These are phyloP conservation scores for Hypothenemus hampei DNA, from an alignment of 1,140 invertebrate species.

Conservation along the genomic window DNA sequence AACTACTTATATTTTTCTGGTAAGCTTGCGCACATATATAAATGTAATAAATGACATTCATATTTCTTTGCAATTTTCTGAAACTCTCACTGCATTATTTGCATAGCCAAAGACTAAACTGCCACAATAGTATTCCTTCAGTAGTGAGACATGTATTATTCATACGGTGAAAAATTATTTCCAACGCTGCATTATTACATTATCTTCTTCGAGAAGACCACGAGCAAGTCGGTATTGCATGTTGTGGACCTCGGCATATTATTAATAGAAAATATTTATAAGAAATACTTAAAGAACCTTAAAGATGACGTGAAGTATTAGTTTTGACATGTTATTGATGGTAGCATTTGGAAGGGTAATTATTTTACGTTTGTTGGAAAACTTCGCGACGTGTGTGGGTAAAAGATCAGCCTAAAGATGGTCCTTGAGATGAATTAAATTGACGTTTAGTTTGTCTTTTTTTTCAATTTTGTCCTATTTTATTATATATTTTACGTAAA, in stretches of 20 bases:
- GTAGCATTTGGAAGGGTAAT: conserved; percentile 7
- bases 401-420: too few species aligned
- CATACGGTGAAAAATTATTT: conserved; percentile 14
- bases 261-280: conserved; percentile 16
- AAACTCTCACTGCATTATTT: neutral
- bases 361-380: conserved; percentile 1
- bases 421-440: too few species aligned
- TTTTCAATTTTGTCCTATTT: too few species aligned
- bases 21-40: too few species aligned
- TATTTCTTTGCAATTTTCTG: too few species aligned
- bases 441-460: too few species aligned
- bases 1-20: too few species aligned
- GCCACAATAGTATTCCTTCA: neutral
- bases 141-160: conserved; percentile 5
- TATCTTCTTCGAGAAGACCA: too few species aligned
- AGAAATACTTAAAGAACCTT: conserved; percentile 10
- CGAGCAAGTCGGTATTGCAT: conserved; percentile 6
- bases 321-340: conserved; percentile 14
- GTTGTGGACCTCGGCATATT: conserved; percentile 1
- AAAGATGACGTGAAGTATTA: conserved; percentile 15
- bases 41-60: neutral
- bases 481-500: too few species aligned
- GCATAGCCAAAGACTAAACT: neutral
- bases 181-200: conserved; percentile 2
- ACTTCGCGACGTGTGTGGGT: neutral